phyloP scores from a whole-genome alignment of 2,888 invertebrate species.

The Eupithecia inturbata region DNA sequence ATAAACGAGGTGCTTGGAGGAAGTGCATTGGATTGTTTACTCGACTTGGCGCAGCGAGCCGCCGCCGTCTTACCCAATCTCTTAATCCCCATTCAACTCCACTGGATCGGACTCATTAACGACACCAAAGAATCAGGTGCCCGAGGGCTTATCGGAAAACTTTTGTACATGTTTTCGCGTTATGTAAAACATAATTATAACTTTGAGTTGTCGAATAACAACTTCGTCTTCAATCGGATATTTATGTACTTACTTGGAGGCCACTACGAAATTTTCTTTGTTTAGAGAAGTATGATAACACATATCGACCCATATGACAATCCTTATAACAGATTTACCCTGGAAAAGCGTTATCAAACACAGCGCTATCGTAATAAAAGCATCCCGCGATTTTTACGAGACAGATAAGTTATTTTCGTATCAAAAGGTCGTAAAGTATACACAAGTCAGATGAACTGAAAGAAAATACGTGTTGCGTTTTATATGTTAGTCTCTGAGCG shows the following conservation, averaged over 20 bases:
- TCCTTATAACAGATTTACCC: slow-evolving; percentile 26
- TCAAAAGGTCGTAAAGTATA: slow-evolving; percentile 34
- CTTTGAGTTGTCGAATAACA: slow-evolving; percentile 21
- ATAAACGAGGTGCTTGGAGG: slow-evolving; percentile 62
- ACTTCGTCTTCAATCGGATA: slow-evolving; percentile 13
- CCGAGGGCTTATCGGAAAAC: slow-evolving; percentile 26
- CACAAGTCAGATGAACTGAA: slow-evolving; percentile 42
- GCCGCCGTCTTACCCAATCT: slow-evolving; percentile 23
- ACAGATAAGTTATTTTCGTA: slow-evolving; percentile 43
- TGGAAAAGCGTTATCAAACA: slow-evolving; percentile 33
- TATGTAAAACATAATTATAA: slow-evolving; percentile 22
- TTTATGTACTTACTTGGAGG: slow-evolving; percentile 10
- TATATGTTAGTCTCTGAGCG: slow-evolving; percentile 30
- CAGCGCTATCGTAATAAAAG: slow-evolving; percentile 33
- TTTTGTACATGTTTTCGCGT: slow-evolving; percentile 16
- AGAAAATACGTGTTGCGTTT: slow-evolving; percentile 44
- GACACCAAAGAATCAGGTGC: slow-evolving; percentile 31
- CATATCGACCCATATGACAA: slow-evolving; percentile 25
- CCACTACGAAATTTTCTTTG: slow-evolving; percentile 10
- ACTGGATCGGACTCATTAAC: slow-evolving; percentile 44
- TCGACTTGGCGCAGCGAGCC: slow-evolving; percentile 34
- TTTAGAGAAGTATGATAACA: slow-evolving; percentile 20
- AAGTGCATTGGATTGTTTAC: slow-evolving; percentile 57
- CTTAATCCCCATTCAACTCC: slow-evolving; percentile 47
- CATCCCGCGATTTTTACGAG: slow-evolving; percentile 40